A percentile compares a stretch with the other conserved stretches of the same genome.
These are phyloP conservation scores for Alloplasta piceator DNA, from an alignment of 2,888 invertebrate species.

Conservation along the genomic window DNA sequence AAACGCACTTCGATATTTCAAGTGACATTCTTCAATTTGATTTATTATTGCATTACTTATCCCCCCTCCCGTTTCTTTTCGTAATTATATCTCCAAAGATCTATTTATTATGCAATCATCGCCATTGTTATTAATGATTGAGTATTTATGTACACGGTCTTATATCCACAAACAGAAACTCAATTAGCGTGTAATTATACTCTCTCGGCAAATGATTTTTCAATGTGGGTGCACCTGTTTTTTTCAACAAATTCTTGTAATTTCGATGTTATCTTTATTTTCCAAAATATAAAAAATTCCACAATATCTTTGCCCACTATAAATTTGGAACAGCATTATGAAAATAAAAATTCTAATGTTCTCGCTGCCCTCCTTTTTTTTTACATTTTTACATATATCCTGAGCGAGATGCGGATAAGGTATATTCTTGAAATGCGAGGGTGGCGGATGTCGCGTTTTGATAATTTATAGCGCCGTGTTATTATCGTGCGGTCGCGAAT, in stretches of 20 bases:
- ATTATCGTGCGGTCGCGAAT: conserved; percentile 67
- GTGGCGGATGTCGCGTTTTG: conserved; percentile 53
- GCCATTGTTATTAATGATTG: conserved; percentile 38
- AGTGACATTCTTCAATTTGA: neutral
- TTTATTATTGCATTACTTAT: neutral
- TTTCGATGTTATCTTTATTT: conserved; percentile 7
- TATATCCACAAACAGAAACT: conserved; percentile 46
- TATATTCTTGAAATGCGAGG: conserved; percentile 56
- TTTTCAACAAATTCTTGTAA: conserved; percentile 30
- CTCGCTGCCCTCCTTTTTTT: no score
- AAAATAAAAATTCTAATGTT: no score
- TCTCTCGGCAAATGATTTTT: conserved; percentile 33
- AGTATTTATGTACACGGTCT: conserved; percentile 38
- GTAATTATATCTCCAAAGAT: conserved; percentile 2
- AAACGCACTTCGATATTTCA: neutral
- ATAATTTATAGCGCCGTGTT: conserved; percentile 62
- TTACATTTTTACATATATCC: no score
- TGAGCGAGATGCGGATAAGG: neutral
- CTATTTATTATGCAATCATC: conserved; percentile 51
- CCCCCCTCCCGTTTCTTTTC: neutral
- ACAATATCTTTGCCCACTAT: neutral
- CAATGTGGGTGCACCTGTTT: neutral
- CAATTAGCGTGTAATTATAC: conserved; percentile 39
- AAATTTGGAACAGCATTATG: no score
- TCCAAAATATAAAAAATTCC: neutral